A percentile compares a stretch with the other conserved stretches of the same genome.
phyloP scores from a whole-genome alignment of 2,888 invertebrate genomes.

The Ennomos erosarius region DNA sequence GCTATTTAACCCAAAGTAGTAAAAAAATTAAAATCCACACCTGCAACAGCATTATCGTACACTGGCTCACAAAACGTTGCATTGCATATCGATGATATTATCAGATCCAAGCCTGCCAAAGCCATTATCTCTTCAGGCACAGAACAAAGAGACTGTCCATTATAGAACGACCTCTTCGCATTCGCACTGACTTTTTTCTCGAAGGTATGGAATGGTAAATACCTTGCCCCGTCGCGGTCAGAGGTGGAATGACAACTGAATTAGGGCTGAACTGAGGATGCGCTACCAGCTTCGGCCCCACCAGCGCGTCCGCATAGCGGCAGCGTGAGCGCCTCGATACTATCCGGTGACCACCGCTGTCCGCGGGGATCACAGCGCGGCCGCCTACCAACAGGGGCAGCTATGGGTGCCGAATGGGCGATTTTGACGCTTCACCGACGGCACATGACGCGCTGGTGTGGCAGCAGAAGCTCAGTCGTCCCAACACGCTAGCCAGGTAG shows the following conservation, averaged over 20 bases:
- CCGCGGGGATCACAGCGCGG: no score
- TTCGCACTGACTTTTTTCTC: slow-evolving; percentile 1
- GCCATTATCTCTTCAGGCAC: slow-evolving; percentile 64
- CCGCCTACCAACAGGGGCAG: no score
- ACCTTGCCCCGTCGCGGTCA: slow-evolving; percentile 13
- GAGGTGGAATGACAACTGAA: slow-evolving; percentile 39
- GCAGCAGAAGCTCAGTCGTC: no score
- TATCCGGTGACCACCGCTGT: no score
- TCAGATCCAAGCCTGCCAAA: slow-evolving; percentile 71
- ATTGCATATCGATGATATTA: slow-evolving; percentile 75
- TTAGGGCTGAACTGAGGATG: slow-evolving; percentile 26
- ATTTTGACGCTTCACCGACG: no score
- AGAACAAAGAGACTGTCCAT: slow-evolving; percentile 4
- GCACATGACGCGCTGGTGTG: no score
- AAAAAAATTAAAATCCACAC: slow-evolving; percentile 37
- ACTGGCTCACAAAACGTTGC: slow-evolving; percentile 67
- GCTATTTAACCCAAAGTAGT: not conserved
- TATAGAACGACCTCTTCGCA: slow-evolving; percentile 21
- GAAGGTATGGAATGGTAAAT: slow-evolving; percentile 4
- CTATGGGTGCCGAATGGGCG: no score
- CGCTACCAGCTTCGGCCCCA: no score
- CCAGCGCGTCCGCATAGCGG: no score
- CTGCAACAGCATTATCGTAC: slow-evolving; percentile 60
- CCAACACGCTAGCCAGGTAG: no score
- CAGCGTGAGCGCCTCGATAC: no score